These are phyloP conservation scores for Incurvaria masculella DNA, from an alignment of 2,888 invertebrate genomes.

Conservation along the genomic window DNA sequence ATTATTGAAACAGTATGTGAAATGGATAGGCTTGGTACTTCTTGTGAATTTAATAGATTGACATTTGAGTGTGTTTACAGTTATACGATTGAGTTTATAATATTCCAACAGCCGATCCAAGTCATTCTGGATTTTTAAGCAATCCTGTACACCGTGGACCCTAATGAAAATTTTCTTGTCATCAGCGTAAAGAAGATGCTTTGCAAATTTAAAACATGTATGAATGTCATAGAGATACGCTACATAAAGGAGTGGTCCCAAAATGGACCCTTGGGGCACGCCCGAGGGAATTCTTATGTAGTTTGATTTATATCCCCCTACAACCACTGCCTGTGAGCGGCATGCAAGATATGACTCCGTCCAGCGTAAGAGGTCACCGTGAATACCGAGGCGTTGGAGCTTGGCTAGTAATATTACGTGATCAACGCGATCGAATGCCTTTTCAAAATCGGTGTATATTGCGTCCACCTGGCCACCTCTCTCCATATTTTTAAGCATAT, in stretches of 20 bases:
- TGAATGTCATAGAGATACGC: background rate
- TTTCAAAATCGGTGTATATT: no score
- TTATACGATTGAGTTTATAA: background rate
- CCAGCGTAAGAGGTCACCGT: no score
- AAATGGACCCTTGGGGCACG: background rate
- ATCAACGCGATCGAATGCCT: no score
- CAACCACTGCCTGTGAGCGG: background rate
- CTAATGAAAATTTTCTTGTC: background rate
- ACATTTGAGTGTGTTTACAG: background rate
- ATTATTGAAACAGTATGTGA: background rate
- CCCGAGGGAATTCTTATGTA: background rate
- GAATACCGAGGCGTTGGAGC: background rate
- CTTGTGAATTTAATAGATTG: background rate
- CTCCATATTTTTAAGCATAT: slow-evolving; percentile 1
- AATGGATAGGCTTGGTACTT: background rate
- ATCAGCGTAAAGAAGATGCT: slow-evolving; percentile 1
- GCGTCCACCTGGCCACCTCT: slow-evolving; percentile 6
- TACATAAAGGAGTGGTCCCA: background rate
- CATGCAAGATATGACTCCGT: background rate
- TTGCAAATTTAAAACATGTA: background rate
- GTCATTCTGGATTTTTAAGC: background rate
- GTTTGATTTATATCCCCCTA: background rate
- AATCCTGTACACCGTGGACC: background rate
- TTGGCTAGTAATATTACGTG: background rate
- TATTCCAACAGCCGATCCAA: background rate